phyloP scores from a whole-genome alignment of 2,888 invertebrate genomes.

The Teleogryllus oceanicus region DNA sequence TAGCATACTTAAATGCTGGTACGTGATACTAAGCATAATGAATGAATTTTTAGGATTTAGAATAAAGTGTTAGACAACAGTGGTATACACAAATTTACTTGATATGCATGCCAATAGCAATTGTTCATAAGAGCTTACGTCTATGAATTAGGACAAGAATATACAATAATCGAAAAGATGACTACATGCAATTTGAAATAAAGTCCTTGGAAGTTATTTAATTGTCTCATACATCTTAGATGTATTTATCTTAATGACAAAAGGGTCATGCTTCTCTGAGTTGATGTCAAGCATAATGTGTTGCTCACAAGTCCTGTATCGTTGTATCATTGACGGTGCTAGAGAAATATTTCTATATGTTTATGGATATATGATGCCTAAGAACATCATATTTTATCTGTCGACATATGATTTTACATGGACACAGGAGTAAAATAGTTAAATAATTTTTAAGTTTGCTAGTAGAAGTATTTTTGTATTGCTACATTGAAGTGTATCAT shows the following conservation, averaged over 20 bases:
- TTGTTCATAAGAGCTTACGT: background rate
- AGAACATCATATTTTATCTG: too few species aligned
- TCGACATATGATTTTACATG: too few species aligned
- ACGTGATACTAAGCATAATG: background rate
- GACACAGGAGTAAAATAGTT: too few species aligned
- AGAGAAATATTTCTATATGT: too few species aligned
- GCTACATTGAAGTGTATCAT: too few species aligned
- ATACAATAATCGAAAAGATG: background rate
- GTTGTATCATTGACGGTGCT: too few species aligned
- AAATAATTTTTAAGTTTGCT: too few species aligned
- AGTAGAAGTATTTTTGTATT: too few species aligned
- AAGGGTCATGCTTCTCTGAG: background rate
- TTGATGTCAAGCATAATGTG: too few species aligned
- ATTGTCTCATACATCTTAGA: background rate
- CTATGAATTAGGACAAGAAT: background rate
- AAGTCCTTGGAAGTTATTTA: background rate
- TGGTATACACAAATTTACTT: background rate
- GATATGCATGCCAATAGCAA: background rate
- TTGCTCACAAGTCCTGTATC: too few species aligned
- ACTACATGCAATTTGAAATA: background rate
- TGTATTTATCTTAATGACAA: background rate
- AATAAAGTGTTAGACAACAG: background rate
- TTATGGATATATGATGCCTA: too few species aligned
- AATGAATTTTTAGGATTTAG: background rate
- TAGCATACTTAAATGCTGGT: background rate